Percentiles rank a stretch among this genome's conserved stretches.
These are phyloP conservation scores for Dryas iulia DNA, from an alignment of 1,140 invertebrate genomes.

Conservation along the genomic window DNA sequence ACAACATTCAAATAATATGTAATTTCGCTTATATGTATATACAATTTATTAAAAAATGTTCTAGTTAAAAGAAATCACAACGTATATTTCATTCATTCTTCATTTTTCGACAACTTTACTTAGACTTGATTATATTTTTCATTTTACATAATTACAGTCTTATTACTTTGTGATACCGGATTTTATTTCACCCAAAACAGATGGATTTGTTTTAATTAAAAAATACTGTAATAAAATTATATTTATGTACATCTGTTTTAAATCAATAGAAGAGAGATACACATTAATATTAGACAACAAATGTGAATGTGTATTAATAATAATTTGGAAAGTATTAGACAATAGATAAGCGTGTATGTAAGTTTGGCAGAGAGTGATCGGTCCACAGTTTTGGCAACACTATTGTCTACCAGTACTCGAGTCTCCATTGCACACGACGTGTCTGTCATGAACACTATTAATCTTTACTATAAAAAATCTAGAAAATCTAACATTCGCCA, in stretches of 20 bases:
- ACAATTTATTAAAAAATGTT: no score
- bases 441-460: constrained; percentile 71
- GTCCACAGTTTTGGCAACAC: constrained; percentile 40
- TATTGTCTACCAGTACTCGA: constrained; percentile 38
- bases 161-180: no score
- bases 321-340: constrained; percentile 40
- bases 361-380: constrained; percentile 38
- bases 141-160: no score
- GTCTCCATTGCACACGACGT: constrained; percentile 45
- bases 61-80: no score
- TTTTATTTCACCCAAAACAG: no score
- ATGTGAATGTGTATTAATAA: constrained; percentile 19
- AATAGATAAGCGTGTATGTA: constrained; percentile 42
- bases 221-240: no score
- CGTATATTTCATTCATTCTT: no score
- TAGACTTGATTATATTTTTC: no score
- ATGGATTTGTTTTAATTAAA: no score
- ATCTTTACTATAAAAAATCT: constrained; percentile 49
- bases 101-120: no score
- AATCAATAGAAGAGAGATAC: neutral
- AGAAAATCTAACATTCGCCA: constrained; percentile 35
- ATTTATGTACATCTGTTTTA: neutral
- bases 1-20: no score
- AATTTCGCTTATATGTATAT: no score
- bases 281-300: neutral